Evolutionary conservation across 2,888 invertebrate genomes (phyloP).

Genomic region (Limnephilus auricula): DNA sequence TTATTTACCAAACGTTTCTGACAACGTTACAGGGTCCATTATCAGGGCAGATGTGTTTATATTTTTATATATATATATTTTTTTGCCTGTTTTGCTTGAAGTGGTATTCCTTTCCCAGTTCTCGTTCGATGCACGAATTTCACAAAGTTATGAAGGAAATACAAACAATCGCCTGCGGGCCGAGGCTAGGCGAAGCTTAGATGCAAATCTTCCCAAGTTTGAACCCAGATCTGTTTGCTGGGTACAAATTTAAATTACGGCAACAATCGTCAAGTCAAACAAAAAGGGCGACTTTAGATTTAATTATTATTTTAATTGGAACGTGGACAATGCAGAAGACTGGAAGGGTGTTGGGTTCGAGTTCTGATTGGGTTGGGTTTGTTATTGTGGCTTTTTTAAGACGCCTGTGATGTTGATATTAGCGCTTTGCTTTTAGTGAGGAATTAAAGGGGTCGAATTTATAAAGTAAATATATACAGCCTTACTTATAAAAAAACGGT

Average conservation of each 20-base stretch:
- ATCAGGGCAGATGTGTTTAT: too few species aligned
- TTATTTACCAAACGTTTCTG: too few species aligned
- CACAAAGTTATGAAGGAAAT: not conserved
- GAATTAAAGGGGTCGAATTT: not conserved
- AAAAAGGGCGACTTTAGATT: not conserved
- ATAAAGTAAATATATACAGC: too few species aligned
- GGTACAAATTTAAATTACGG: conserved; percentile 14
- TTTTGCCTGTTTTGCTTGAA: not conserved
- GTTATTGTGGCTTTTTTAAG: not conserved
- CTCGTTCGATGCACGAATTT: not conserved
- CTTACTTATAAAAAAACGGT: too few species aligned
- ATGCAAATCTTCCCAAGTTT: conserved; percentile 14
- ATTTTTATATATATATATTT: too few species aligned
- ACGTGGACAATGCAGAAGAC: not conserved
- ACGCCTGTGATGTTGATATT: not conserved
- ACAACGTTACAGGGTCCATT: too few species aligned
- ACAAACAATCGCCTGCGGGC: not conserved
- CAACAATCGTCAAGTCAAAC: conserved; percentile 15
- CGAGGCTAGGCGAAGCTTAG: not conserved
- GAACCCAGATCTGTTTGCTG: not conserved
- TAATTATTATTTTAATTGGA: not conserved
- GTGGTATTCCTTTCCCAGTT: not conserved
- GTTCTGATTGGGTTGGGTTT: not conserved
- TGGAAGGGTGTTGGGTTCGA: too few species aligned
- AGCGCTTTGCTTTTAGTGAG: not conserved